Base-by-base conservation (phyloP, 2,888 invertebrate genomes). In the Lasioglossum leucozonium region DNA sequence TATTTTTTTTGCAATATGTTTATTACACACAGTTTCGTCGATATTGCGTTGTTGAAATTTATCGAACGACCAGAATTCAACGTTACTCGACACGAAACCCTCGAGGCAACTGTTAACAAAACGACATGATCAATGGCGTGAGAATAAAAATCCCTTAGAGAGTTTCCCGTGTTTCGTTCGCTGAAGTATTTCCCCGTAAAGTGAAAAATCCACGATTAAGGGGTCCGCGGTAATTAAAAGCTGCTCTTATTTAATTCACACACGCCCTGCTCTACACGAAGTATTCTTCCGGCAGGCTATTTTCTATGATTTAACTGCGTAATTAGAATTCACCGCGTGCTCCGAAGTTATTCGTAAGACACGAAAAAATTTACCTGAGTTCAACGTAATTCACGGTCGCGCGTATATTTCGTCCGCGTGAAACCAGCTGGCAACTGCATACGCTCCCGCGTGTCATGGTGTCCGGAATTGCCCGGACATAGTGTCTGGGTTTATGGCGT, bases 251-350 rank as follows among this genome's bases (percentile, higher is more conserved):
- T 86, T 74, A 82, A 85, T 86, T 81, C 62, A 34, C 73, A 62
- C n/a, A n/a, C n/a, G n/a, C n/a, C n/a, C n/a, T 47, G 75, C 75
- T 81, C 72, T 81, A 58, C 42, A 22, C 8, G 40, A 72, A 67
- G 72, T 67, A 72, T 44, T 67, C 78, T 58, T 72, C 55, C 34
- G 18, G n/a, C 26, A 18, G 42, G 69, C 30, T 34, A 16, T 65
- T 77, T 40, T 26, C 47, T 30, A 73, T 74, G 81, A 79, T 84
- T 87, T 87, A 84, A 71, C 69, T 65, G 40, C 55, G 34, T 55
- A 74, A 87, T 87, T 84, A 81, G 73, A 81, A 87, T 81, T 58
- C 58, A 67, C 78, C 62, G 44, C 42, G 22, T 18, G 16, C 22
- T 69, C 62, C 37, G 62, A 75, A 77, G 74, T 58, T 67, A 72